Conservation (phyloP, 1,140 invertebrate species). For the Drosophila willistoni region DNA sequence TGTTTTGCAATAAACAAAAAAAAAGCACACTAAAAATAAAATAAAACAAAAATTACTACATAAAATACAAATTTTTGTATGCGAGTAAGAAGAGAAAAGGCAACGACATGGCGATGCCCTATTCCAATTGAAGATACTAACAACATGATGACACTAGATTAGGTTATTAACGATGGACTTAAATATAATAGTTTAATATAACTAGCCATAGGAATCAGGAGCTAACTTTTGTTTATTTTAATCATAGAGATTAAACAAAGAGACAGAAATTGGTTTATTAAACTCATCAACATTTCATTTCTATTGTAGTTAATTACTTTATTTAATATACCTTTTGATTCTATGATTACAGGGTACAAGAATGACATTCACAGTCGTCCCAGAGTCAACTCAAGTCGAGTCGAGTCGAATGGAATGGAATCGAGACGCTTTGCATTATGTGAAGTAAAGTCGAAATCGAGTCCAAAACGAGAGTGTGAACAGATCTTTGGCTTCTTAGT, state of each 20-base stretch:
- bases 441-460: not conserved
- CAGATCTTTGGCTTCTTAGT: conserved; percentile 15
- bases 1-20: conserved; percentile 23
- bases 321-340: too few species aligned
- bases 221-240: too few species aligned
- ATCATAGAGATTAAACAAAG: too few species aligned
- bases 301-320: too few species aligned
- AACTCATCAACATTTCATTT: too few species aligned
- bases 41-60: not conserved
- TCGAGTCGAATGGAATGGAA: not conserved
- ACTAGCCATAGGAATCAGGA: too few species aligned
- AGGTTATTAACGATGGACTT: too few species aligned
- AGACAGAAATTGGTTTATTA: too few species aligned
- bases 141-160: too few species aligned
- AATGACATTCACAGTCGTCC: conserved; percentile 7
- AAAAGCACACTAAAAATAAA: conserved; percentile 4
- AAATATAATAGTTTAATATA: too few species aligned
- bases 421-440: not conserved
- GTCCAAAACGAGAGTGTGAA: conserved; percentile 9
- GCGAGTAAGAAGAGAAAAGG: not conserved
- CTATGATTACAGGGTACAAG: not conserved
- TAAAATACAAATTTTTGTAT: not conserved
- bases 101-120: not conserved
- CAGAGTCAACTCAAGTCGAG: not conserved
- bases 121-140: not conserved